Percentiles rank a stretch among this genome's conserved stretches.
Conservation (phyloP, 2,888 invertebrate species). For the Nemapogon koenigi region DNA sequence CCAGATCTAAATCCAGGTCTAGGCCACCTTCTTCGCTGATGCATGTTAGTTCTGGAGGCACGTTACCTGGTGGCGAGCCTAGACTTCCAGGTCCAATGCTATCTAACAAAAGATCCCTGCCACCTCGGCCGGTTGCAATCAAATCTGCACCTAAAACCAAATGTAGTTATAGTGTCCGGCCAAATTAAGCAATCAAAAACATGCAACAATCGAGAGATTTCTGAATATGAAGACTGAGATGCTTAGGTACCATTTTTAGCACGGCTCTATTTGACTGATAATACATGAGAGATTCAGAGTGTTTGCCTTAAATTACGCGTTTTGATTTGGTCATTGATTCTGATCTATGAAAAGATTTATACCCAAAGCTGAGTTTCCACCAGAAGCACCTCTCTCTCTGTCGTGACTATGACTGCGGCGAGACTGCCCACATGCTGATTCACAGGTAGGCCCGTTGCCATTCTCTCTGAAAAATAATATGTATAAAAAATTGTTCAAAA, state of each 20-base stretch:
- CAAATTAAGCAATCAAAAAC: constrained; percentile 3
- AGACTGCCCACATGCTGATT: constrained; percentile 40
- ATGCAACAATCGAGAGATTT: neutral
- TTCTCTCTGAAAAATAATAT: constrained; percentile 51
- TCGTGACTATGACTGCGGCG: constrained; percentile 48
- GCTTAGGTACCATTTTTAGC: neutral
- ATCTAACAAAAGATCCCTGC: constrained; percentile 45
- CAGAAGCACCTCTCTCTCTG: constrained; percentile 55
- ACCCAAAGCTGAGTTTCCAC: constrained; percentile 66
- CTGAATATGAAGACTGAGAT: too few species aligned
- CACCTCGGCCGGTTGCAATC: constrained; percentile 45
- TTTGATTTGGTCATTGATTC: too few species aligned
- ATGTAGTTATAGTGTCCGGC: too few species aligned
- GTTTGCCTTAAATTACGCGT: too few species aligned
- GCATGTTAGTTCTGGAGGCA: constrained; percentile 78
- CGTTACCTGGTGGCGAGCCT: constrained; percentile 53
- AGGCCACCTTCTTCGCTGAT: constrained; percentile 86
- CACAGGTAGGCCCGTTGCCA: constrained; percentile 41
- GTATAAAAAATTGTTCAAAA: too few species aligned
- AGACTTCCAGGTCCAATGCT: constrained; percentile 50
- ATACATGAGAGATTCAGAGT: too few species aligned
- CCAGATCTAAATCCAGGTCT: constrained; percentile 77
- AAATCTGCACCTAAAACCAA: constrained; percentile 57
- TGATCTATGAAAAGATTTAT: constrained; percentile 15
- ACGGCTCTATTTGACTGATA: too few species aligned